Evolutionary conservation across 1,140 invertebrate genomes (phyloP), one percentile per base, ranked within the genome.

Genomic region (Acyrthosiphon pisum): DNA sequence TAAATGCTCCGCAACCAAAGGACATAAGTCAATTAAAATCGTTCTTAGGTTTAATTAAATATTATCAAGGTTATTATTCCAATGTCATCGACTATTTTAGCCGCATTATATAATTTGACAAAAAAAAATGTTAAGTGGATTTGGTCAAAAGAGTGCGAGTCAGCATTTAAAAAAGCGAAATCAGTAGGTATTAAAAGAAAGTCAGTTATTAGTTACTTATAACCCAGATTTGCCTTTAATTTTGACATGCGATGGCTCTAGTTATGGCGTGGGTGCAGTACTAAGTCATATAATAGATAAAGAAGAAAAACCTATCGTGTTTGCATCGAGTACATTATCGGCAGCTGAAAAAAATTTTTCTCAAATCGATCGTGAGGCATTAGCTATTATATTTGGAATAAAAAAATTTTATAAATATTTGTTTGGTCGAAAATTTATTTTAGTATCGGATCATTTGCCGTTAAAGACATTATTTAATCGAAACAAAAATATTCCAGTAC

Each of bases 211-310:
- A 20, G 92, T 91, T 6, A 94, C 94, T 48, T 96, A 95, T 94
- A 95, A 96, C 83, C 94, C 95, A 46, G 93, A 94, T 14, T 94
- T 94, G 56, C 93, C 94, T 35, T 91, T 96, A 7, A 94, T 95
- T 26, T 41, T 96, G 41, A 94, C 95, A 20, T 95, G 95, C 53
- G 96, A 96, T 94, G 95, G 95, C 26, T 95, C 95, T 48, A 93
- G 94, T 2, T 95, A 95, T 94, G 96, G 96, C 30, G 94, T 96
- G 7, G 95, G 96, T 0, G 95, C 95, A 2, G 95, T 96, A 20
- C 93, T 0, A 94, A n/a, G 94, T 9, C 96, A 96, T 93, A 93
- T 91, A 4, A 94, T 94, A n/a, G 94, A 95, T 94, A 95, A 94
- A 14, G 20, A 30, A 35, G 95, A 96, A 94, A 94, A 93, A 94